Percentiles rank a stretch among this genome's conserved stretches.
phyloP scores from a whole-genome alignment of 2,888 invertebrate species.

The Adela reaumurella region DNA sequence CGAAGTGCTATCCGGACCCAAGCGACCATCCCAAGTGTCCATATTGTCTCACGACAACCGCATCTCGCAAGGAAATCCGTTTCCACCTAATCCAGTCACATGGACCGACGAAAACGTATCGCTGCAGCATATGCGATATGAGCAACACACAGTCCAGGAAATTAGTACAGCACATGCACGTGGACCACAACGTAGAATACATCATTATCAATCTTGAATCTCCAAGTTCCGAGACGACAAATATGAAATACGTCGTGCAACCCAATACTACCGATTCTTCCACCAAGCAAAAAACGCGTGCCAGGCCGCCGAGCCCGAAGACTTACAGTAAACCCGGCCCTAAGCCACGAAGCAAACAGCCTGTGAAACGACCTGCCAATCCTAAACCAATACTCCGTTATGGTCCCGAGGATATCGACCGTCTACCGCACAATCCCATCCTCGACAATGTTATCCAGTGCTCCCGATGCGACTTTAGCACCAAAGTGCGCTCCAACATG shows the following conservation, averaged over 20 bases:
- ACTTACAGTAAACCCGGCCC: constrained; percentile 1
- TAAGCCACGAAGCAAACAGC: neutral
- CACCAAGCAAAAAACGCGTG: too few species aligned
- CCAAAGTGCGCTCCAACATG: constrained; percentile 70
- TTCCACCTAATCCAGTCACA: constrained; percentile 20
- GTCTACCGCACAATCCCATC: constrained; percentile 63
- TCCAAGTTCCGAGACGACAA: neutral
- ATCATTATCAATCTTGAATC: neutral
- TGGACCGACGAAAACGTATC: constrained; percentile 6
- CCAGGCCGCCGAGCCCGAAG: neutral
- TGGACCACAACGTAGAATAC: constrained; percentile 15
- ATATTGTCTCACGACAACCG: constrained; percentile 12
- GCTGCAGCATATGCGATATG: constrained; percentile 22
- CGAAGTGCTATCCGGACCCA: constrained; percentile 10
- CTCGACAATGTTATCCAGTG: constrained; percentile 61
- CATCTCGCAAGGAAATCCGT: constrained; percentile 14
- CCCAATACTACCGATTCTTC: too few species aligned
- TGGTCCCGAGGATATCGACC: constrained; percentile 60
- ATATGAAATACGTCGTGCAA: constrained; percentile 1
- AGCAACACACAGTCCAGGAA: neutral
- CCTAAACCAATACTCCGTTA: constrained; percentile 24
- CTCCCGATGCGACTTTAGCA: constrained; percentile 63
- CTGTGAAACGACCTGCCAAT: too few species aligned
- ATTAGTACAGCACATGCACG: constrained; percentile 20
- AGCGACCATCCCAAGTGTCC: constrained; percentile 15